Evolutionary conservation across 2,113 vertebrate species (phyloP).

Genomic region (Catagonus wagneri): DNA sequence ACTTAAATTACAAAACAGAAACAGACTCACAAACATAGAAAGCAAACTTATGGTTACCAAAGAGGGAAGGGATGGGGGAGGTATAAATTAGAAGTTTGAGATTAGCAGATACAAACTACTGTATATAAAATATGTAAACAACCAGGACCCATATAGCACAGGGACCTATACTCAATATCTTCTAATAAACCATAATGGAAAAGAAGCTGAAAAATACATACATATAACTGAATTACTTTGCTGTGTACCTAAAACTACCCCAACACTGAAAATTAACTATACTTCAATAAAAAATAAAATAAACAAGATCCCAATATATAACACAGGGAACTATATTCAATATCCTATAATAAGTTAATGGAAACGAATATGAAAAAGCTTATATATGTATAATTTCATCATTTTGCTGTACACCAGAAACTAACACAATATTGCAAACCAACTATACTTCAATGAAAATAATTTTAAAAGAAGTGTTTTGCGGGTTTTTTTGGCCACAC

Average conservation of each 20-base stretch:
- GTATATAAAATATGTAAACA: background rate
- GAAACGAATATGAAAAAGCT: too few relatives aligned
- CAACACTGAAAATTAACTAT: too few relatives aligned
- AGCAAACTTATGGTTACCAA: background rate
- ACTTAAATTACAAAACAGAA: background rate
- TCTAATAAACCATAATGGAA: background rate
- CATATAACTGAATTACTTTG: background rate
- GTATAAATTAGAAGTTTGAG: background rate
- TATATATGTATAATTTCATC: too few relatives aligned
- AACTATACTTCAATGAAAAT: too few relatives aligned
- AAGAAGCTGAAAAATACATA: background rate
- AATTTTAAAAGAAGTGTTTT: too few relatives aligned
- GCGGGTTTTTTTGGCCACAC: too few relatives aligned
- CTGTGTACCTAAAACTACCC: background rate
- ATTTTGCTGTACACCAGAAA: too few relatives aligned
- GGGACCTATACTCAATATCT: background rate
- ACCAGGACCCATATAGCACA: background rate
- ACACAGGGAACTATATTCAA: too few relatives aligned
- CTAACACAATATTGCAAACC: too few relatives aligned
- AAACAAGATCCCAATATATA: too few relatives aligned
- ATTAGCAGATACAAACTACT: background rate
- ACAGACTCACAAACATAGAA: background rate
- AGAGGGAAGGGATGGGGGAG: background rate
- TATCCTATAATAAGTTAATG: too few relatives aligned
- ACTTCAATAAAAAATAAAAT: too few relatives aligned